Percentiles rank a stretch among this genome's conserved stretches.
phyloP scores from a whole-genome alignment of 2,113 vertebrate species.

The Physeter macrocephalus region DNA sequence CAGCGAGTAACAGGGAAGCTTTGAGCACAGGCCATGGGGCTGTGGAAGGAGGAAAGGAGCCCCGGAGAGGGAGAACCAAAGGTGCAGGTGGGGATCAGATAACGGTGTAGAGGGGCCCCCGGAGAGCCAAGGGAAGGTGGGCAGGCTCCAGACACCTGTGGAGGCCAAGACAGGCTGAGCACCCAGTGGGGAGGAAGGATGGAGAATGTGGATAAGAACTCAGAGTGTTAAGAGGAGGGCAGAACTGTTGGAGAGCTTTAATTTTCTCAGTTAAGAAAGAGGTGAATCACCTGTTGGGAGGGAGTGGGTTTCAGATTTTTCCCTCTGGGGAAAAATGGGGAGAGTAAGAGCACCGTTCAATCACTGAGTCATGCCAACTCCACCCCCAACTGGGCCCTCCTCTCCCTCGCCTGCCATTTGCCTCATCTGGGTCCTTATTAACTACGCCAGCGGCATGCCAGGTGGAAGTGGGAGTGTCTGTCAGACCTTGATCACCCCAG shows the following conservation, averaged over 20 bases:
- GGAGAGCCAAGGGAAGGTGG: neutral
- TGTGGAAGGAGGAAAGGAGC: neutral
- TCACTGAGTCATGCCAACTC: neutral
- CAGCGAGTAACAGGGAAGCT: neutral
- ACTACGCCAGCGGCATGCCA: fast-evolving
- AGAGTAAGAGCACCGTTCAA: neutral
- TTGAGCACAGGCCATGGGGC: neutral
- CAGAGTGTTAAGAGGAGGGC: neutral
- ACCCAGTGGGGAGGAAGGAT: neutral
- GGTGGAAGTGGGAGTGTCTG: neutral
- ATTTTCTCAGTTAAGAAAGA: neutral
- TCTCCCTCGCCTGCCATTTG: neutral
- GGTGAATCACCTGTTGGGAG: neutral
- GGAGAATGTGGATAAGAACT: neutral
- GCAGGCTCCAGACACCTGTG: neutral
- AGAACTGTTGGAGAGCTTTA: neutral
- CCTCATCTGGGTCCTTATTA: neutral
- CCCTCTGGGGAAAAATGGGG: neutral
- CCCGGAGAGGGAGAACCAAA: neutral
- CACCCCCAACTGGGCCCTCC: neutral
- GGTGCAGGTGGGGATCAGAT: neutral
- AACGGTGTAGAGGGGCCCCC: neutral
- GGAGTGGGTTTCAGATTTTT: neutral
- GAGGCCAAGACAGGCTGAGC: neutral
- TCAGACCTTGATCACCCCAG: neutral